Conservation (phyloP, 2,113 vertebrate genomes). For the Pomatostomus ruficeps region DNA sequence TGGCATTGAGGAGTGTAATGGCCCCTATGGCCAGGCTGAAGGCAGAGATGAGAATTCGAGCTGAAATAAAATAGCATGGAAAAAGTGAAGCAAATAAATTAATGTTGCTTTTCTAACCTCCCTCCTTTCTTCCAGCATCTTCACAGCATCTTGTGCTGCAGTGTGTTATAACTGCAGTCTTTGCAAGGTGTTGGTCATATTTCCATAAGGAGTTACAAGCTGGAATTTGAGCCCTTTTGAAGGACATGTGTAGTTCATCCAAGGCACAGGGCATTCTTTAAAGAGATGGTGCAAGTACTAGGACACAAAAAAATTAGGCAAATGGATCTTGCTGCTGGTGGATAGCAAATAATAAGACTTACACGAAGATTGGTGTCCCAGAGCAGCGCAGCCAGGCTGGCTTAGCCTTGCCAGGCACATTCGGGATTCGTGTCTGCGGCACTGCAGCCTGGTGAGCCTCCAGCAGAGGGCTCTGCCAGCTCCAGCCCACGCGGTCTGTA, state of each 20-base stretch:
- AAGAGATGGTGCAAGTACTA: not conserved
- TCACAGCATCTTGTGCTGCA: not conserved
- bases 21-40: not conserved
- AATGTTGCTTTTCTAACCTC: not conserved
- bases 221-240: not conserved
- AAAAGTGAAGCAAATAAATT: not conserved
- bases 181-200: accelerated
- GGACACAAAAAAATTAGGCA: not conserved
- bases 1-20: not conserved
- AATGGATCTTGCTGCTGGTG: not conserved
- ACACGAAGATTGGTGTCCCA: not conserved
- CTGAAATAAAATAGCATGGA: not conserved
- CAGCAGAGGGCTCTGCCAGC: not conserved
- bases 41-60: not conserved
- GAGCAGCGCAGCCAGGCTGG: not conserved
- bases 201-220: not conserved
- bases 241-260: accelerated
- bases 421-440: accelerated
- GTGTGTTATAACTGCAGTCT: not conserved
- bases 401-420: accelerated
- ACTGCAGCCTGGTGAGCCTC: not conserved
- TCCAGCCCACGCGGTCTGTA: accelerated
- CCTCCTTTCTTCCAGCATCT: not conserved
- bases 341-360: not conserved
- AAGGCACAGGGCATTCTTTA: not conserved